A percentile compares a stretch with the other conserved stretches of the same genome.
These are phyloP conservation scores for Lithophane leautieri DNA, from an alignment of 2,888 invertebrate genomes.

Conservation along the genomic window DNA sequence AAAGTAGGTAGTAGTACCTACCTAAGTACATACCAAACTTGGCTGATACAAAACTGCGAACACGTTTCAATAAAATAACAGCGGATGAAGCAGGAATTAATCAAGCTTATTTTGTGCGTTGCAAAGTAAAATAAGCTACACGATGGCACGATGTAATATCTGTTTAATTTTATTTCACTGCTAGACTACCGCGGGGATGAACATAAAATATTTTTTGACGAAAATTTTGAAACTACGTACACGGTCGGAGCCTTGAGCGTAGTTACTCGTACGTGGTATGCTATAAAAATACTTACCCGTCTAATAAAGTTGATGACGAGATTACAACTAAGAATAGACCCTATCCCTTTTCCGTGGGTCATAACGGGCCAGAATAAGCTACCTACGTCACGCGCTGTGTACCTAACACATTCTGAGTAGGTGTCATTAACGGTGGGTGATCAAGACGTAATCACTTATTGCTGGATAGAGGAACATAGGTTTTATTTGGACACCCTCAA, in stretches of 20 bases:
- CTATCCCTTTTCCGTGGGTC: slow-evolving; percentile 37
- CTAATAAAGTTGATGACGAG: slow-evolving; percentile 19
- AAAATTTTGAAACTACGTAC: too few relatives aligned
- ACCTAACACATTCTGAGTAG: slow-evolving; percentile 12
- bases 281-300: background rate
- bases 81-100: background rate
- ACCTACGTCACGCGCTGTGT: slow-evolving; percentile 34
- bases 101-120: background rate
- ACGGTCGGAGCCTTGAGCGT: background rate
- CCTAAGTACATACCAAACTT: slow-evolving; percentile 3
- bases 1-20: background rate
- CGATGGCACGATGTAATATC: background rate
- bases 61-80: background rate
- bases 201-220: too few relatives aligned
- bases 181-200: background rate
- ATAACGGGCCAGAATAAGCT: background rate
- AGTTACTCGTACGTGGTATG: background rate
- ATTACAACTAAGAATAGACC: slow-evolving; percentile 30
- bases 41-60: slow-evolving; percentile 13
- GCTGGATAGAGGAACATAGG: background rate
- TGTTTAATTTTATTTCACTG: background rate
- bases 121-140: background rate
- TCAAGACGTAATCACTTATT: background rate
- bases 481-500: background rate
- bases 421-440: slow-evolving; percentile 6